phyloP scores from a whole-genome alignment of 1,140 invertebrate genomes.

The Drosophila nebulosa region DNA sequence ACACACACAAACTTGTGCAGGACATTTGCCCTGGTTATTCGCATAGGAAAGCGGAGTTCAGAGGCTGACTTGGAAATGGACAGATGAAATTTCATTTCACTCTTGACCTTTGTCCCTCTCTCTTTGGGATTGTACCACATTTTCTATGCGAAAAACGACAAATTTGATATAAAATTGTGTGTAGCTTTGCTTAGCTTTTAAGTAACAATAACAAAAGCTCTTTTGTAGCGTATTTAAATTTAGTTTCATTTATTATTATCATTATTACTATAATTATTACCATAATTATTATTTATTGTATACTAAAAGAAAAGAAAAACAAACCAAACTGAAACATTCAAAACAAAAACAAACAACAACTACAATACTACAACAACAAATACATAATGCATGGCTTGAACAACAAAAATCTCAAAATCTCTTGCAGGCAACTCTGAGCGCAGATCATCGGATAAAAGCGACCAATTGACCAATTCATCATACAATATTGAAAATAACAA shows the following conservation, averaged over 20 bases:
- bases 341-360: conserved; percentile 43
- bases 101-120: conserved; percentile 11
- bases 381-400: conserved; percentile 79
- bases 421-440: conserved; percentile 81
- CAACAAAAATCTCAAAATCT: conserved; percentile 68
- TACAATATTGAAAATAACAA: conserved; percentile 81
- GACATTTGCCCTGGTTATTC: conserved; percentile 31
- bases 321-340: conserved; percentile 13
- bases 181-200: conserved; percentile 20
- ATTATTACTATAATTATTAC: not conserved
- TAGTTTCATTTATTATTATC: not conserved
- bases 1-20: conserved; percentile 15
- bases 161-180: not conserved
- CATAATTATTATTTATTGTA: not conserved
- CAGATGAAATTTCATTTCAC: not conserved
- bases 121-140: not conserved
- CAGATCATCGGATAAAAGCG: conserved; percentile 81
- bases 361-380: not conserved
- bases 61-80: not conserved
- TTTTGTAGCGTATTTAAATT: not conserved
- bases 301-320: conserved; percentile 13
- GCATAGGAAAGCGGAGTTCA: conserved; percentile 1
- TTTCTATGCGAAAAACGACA: conserved; percentile 5
- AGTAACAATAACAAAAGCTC: conserved; percentile 1
- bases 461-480: conserved; percentile 81